Conservation (phyloP, 2,888 invertebrate genomes). For the Poecilus cupreus region DNA sequence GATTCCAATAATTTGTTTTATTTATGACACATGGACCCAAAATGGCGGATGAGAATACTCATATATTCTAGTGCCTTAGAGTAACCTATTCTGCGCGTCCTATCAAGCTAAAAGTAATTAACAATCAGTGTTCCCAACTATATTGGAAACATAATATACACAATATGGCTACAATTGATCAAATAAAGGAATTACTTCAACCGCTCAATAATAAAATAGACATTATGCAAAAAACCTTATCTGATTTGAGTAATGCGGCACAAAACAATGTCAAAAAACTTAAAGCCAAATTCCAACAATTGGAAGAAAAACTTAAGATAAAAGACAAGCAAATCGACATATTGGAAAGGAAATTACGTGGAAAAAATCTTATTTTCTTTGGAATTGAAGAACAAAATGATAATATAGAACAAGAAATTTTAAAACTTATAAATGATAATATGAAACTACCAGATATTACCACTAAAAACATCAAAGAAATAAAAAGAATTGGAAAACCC, state of each 20-base stretch:
- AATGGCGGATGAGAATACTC: too few species aligned
- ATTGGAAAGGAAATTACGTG: not conserved
- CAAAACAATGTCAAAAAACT: not conserved
- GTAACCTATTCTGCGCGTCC: not conserved
- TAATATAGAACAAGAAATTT: not conserved
- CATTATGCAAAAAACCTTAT: not conserved
- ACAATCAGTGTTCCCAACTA: not conserved
- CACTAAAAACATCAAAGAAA: not conserved
- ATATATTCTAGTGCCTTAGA: too few species aligned
- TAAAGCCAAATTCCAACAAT: not conserved
- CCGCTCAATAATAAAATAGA: not conserved
- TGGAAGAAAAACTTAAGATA: not conserved
- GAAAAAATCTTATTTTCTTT: slow-evolving; percentile 2
- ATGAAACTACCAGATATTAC: not conserved
- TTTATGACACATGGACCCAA: too few species aligned
- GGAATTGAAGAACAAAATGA: not conserved
- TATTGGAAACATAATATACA: not conserved
- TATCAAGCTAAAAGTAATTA: not conserved
- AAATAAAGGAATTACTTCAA: not conserved
- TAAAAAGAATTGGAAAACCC: too few species aligned
- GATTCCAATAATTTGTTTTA: too few species aligned
- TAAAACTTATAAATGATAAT: not conserved
- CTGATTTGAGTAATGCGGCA: not conserved
- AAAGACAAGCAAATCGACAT: not conserved
- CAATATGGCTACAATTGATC: not conserved